Base-by-base conservation (phyloP, 1,140 invertebrate genomes). In the Rhizoglyphus robini region DNA sequence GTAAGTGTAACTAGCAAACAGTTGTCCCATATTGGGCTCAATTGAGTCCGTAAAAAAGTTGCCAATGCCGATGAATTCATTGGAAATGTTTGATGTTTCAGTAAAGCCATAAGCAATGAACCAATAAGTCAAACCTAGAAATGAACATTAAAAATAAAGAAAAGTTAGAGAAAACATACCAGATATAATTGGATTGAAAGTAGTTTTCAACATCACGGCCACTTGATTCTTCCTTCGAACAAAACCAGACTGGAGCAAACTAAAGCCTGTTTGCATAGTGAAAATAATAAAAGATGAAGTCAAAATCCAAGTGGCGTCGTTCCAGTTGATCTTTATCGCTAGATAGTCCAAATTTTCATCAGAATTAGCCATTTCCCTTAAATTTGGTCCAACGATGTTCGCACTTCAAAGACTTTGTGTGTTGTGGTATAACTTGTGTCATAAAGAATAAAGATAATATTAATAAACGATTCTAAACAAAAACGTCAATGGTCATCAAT, bases 131-230 rank as follows among this genome's bases (percentile, higher is more conserved):
- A 93, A 73, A 59, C 90, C 51, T 54, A 23, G 41, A 23, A 15
- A 23, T 15, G 8, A 32, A 27, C 23, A 32, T 11, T 11, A 54
- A 15, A 54, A 32, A 54, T 15, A 54, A 54, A 54, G 15, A 8
- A 23, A 54, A 54, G 15, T 54, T 32, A 32, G 8, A 54, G 51
- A 32, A 11, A 25, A 54, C 51, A 27, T 54, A 54, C 51, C 92
- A 13, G 92, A 92, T 4, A 96, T 81, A 8, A 92, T 87, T 61
- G 96, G 90, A 69, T 95, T 90, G 0, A 90, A 87, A 0, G 91
- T 83, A 72, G 94, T 95, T 75, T 93, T 94, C 86, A 94, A 89
- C 90, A 94, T 93, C n/a, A 94, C 93, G 71, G 94, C 93, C 0
- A 92, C 88, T 80, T 94, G 91, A 72, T 94, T 94, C 76, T 94